Base-by-base conservation (phyloP, 2,113 vertebrate genomes). In the Tapirus terrestris region DNA sequence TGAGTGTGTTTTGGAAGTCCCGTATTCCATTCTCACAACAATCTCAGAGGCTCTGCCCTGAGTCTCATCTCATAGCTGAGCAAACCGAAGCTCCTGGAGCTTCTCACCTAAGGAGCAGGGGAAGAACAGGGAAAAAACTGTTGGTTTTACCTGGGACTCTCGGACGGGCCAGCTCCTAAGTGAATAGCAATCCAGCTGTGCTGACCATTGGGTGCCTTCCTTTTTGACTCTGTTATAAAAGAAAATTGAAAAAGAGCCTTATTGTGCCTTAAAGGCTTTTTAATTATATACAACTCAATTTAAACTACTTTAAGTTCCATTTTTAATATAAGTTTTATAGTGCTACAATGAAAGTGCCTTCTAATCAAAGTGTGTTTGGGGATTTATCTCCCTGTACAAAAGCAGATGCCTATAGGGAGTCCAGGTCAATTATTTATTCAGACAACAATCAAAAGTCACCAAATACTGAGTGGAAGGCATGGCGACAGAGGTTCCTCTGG, bases 281-380 rank as follows among this genome's bases (percentile, higher is more conserved):
- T 95, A 97, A 98, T 98, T 97, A 98, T 97, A 97, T 96, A 98
- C 96, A 96, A 92, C 89, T 93, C 95, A 96, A 97, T 97, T 97
- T 97, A 94, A 98, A 98, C 93, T 85, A 87, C 94, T 97, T 89
- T 76, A 97, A 97, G 86, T 95, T 96, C 58, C 89, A 87, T 81
- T 98, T 97, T 95, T 90, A 98, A 97, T 96, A 91, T 89, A 94
- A 85, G 92, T 94, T 93, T 96, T 89, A 81, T 67, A 56, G 87
- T 36, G 89, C 89, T 65, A 70, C 79, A 95, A 0, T 84, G 82
- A 70, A 94, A 92, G 67, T 65, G 61, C 82, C 4, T 97, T 93
- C 95, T 93, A 89, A 84, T 97, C 80, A 89, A 86, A 96, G 79
- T 27, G 10, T 53, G 92, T 68, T 60, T 81, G 93, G 60, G 80